phyloP scores from a whole-genome alignment of 2,113 vertebrate genomes.

The Setophaga kirtlandii region DNA sequence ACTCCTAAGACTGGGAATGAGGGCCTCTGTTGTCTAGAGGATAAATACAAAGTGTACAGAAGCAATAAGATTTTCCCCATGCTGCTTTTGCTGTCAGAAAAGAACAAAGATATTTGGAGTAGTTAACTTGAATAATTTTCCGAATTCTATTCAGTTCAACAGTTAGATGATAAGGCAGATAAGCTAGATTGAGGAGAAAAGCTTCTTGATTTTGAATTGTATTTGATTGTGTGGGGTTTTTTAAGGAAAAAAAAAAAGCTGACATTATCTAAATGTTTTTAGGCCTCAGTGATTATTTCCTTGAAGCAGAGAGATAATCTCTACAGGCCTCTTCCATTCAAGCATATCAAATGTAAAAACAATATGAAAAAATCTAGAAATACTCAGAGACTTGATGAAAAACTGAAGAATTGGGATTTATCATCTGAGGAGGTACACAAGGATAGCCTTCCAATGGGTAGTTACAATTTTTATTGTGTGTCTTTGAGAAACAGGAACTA shows the following conservation, averaged over 20 bases:
- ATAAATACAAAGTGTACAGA: neutral
- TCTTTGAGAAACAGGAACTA: neutral
- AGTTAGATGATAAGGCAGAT: neutral
- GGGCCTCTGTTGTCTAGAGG: neutral
- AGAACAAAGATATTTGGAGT: neutral
- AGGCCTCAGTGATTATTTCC: neutral
- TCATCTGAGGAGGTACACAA: neutral
- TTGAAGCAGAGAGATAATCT: neutral
- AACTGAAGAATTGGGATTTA: neutral
- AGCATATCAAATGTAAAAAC: neutral
- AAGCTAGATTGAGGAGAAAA: neutral
- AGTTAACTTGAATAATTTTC: neutral
- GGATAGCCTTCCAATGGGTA: neutral
- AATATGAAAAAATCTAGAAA: neutral
- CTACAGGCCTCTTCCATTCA: neutral
- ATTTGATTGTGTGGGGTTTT: neutral
- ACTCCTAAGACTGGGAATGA: neutral
- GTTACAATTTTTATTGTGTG: neutral
- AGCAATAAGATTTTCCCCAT: neutral
- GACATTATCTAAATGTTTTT: neutral
- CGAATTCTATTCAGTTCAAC: neutral
- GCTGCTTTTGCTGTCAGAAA: neutral
- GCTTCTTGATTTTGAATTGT: neutral
- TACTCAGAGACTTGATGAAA: neutral
- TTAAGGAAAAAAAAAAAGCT: neutral